Conservation (phyloP, 2,888 invertebrate genomes). For the Oxytorus armatus region DNA sequence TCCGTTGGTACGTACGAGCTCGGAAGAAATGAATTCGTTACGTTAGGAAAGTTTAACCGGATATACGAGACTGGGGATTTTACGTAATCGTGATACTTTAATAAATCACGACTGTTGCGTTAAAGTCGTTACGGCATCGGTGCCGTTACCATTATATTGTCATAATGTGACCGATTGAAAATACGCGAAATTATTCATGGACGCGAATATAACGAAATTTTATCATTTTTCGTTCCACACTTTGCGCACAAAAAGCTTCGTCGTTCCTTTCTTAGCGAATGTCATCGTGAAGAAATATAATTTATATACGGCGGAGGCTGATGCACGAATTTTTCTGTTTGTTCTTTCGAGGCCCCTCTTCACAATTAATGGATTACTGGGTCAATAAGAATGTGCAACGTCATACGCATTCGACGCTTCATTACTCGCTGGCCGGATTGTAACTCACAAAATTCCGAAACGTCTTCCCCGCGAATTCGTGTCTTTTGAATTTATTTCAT, state of each 20-base stretch:
- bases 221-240: too few species aligned
- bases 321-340: too few species aligned
- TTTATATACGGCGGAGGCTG: too few species aligned
- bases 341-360: not conserved
- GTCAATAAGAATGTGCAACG: slow-evolving; percentile 52
- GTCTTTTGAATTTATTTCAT: not conserved
- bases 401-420: slow-evolving; percentile 40
- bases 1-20: slow-evolving; percentile 32
- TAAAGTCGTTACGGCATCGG: slow-evolving; percentile 17
- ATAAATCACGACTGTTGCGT: slow-evolving; percentile 23
- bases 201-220: too few species aligned
- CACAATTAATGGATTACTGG: not conserved
- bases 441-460: too few species aligned
- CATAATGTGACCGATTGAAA: not conserved
- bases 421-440: too few species aligned
- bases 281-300: too few species aligned
- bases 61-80: slow-evolving; percentile 48
- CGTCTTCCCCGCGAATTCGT: not conserved
- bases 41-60: slow-evolving; percentile 69
- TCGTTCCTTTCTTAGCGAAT: too few species aligned
- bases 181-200: too few species aligned
- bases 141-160: slow-evolving; percentile 8
- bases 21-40: slow-evolving; percentile 67
- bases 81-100: slow-evolving; percentile 57
- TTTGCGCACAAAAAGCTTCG: too few species aligned